These are phyloP conservation scores for Australoheros facetus DNA, from an alignment of 2,797 vertebrate genomes.

Conservation along the genomic window DNA sequence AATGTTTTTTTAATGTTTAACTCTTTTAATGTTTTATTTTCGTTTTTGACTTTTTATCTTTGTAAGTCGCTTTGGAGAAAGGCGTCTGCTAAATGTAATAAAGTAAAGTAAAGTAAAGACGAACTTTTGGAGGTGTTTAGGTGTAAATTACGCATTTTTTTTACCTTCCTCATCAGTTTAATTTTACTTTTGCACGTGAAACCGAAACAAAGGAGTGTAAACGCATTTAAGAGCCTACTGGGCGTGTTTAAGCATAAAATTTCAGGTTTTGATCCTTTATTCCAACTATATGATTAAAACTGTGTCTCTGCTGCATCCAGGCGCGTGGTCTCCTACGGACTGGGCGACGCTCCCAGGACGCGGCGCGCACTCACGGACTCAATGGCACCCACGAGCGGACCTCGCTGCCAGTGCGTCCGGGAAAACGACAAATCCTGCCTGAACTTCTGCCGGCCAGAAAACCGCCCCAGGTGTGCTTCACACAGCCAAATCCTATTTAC, in stretches of 20 bases:
- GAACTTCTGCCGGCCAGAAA: constrained; percentile 81
- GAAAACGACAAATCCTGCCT: constrained; percentile 85
- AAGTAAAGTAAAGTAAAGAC: too few relatives aligned
- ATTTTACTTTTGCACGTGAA: background rate
- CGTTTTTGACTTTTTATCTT: too few relatives aligned
- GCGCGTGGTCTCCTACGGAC: constrained; percentile 92
- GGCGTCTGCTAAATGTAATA: too few relatives aligned
- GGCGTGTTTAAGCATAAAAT: background rate
- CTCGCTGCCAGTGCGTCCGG: constrained; percentile 86
- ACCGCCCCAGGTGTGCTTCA: constrained; percentile 58
- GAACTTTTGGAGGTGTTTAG: background rate
- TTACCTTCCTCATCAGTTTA: background rate
- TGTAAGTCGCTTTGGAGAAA: too few relatives aligned
- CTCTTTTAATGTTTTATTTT: too few relatives aligned
- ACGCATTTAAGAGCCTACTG: background rate
- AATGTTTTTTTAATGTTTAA: too few relatives aligned
- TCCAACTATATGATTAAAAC: background rate
- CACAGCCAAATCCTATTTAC: background rate
- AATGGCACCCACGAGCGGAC: constrained; percentile 22
- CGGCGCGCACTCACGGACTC: constrained; percentile 82
- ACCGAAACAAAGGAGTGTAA: background rate
- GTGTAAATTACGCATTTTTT: background rate
- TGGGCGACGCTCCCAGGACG: constrained; percentile 87
- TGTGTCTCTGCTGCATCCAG: constrained; percentile 65
- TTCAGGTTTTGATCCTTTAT: background rate